These are phyloP conservation scores for Ectemnius lituratus DNA, from an alignment of 2,888 invertebrate genomes.

Conservation along the genomic window DNA sequence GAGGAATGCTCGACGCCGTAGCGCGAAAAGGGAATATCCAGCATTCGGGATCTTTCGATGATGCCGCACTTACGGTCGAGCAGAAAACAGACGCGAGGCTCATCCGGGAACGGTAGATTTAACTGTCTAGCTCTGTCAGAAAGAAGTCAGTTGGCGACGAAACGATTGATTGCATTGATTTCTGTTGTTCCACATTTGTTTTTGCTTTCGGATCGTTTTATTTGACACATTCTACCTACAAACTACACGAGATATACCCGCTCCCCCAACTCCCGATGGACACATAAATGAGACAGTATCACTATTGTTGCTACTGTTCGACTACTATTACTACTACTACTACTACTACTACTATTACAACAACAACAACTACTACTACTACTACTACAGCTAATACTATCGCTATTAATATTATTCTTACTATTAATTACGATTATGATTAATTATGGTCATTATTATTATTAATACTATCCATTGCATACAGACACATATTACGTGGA, in stretches of 20 bases:
- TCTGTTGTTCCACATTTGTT: constrained; percentile 9
- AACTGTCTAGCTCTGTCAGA: background rate
- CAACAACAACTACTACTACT: constrained; percentile 56
- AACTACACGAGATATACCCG: constrained; percentile 40
- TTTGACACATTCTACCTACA: constrained; percentile 13
- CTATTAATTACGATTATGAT: constrained; percentile 45
- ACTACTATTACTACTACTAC: constrained; percentile 44
- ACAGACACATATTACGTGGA: constrained; percentile 22
- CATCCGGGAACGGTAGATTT: background rate
- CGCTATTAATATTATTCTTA: constrained; percentile 38
- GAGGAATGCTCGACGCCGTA: background rate
- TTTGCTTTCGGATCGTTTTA: constrained; percentile 18
- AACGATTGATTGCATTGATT: background rate
- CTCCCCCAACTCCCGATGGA: constrained; percentile 62
- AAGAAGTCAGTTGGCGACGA: background rate
- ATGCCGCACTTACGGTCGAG: no score
- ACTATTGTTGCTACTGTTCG: constrained; percentile 55
- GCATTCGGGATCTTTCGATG: no score
- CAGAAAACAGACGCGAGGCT: background rate
- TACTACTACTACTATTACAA: constrained; percentile 51
- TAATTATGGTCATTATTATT: constrained; percentile 54
- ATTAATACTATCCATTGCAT: constrained; percentile 57
- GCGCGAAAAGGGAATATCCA: no score
- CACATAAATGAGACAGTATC: constrained; percentile 57
- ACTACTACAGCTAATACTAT: constrained; percentile 42